Conservation (phyloP, 2,113 vertebrate genomes). For the cat (Felis catus) region DNA sequence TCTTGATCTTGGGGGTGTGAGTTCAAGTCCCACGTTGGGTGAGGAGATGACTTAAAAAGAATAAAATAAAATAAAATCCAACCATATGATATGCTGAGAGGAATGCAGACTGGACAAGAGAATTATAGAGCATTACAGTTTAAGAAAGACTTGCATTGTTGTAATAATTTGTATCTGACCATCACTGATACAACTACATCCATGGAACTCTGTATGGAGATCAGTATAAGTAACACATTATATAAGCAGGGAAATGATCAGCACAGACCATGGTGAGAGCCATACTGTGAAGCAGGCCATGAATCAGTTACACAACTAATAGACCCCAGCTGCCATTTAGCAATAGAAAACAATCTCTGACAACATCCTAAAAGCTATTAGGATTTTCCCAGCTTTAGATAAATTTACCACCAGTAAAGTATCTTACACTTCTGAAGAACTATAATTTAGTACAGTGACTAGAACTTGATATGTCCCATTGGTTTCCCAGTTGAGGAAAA, state of each 20-base stretch:
- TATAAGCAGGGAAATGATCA: background rate
- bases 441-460: constrained; percentile 37
- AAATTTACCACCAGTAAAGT: constrained; percentile 9
- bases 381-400: constrained; percentile 1
- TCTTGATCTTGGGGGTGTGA: too few relatives aligned
- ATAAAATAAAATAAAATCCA: background rate
- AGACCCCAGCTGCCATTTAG: constrained; percentile 44
- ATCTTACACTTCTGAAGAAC: constrained; percentile 38
- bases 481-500: constrained; percentile 39
- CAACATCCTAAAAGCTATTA: constrained; percentile 14
- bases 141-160: background rate
- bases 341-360: constrained; percentile 20
- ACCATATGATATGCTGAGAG: background rate
- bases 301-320: constrained; percentile 20
- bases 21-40: too few relatives aligned
- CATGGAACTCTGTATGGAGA: background rate
- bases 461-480: background rate
- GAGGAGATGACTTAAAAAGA: too few relatives aligned
- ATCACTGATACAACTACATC: background rate
- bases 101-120: background rate
- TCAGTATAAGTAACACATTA: background rate
- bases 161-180: background rate
- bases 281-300: background rate
- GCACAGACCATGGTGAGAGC: background rate
- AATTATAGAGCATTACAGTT: background rate